A percentile compares a stretch with the other conserved stretches of the same genome.
Evolutionary conservation across 2,888 invertebrate genomes (phyloP).

Genomic region (Patella pellucida): DNA sequence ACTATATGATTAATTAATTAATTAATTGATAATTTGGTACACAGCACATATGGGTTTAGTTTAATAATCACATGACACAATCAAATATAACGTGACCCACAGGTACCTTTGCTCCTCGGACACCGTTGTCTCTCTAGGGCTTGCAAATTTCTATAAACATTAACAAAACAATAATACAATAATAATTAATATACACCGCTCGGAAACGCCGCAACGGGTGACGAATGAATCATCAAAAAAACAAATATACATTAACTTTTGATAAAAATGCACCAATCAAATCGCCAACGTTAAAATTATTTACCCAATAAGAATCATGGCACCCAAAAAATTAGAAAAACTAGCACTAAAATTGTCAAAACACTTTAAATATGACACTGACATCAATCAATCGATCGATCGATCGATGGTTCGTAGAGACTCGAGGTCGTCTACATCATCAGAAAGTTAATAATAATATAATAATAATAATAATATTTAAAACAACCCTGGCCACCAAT

Average conservation of each 20-base stretch:
- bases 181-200: not conserved
- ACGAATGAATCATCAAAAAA: too few species aligned
- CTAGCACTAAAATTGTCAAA: constrained; percentile 10
- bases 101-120: not conserved
- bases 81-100: too few species aligned
- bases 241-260: not conserved
- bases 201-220: not conserved
- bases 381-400: too few species aligned
- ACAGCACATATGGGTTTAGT: not conserved
- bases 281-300: not conserved
- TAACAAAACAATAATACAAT: not conserved
- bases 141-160: not conserved
- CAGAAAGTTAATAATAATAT: constrained; percentile 5
- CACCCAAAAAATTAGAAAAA: not conserved
- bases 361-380: not conserved
- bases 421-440: too few species aligned
- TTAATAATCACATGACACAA: too few species aligned
- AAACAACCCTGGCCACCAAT: constrained; percentile 7
- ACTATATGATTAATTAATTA: too few species aligned
- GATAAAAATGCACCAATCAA: constrained; percentile 7
- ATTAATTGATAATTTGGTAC: not conserved
- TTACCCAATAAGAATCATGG: constrained; percentile 6
- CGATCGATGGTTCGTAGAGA: too few species aligned
- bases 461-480: not conserved
- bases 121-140: not conserved